Evolutionary conservation across 2,888 invertebrate species (phyloP), one percentile per base, ranked within the genome.

Genomic region (Brachynemurus nebulosus): DNA sequence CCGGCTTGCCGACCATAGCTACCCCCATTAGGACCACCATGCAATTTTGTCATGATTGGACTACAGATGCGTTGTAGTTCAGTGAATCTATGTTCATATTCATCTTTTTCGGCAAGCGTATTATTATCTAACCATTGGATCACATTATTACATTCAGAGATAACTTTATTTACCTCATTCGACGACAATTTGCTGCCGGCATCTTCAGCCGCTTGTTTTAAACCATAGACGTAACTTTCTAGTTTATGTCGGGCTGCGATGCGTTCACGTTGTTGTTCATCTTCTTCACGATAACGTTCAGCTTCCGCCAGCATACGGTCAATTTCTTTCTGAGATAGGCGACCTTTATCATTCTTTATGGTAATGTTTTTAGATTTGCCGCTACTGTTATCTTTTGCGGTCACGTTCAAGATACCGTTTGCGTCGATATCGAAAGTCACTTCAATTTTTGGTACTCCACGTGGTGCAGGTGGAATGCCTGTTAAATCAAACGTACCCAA

Each of bases 261-360:
- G 40, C 75, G 69, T 54, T 80, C 72, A 16, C 74, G 66, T 53
- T 81, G 80, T 54, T 72, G 72, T 48, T 79, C 78, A 54, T 83
- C 83, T 56, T 83, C 82, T 25, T 78, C 80, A 36, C 74, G 73
- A 62, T 80, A 85, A 42, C 64, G 68, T 55, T 85, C 84, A 0
- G 85, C 84, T 49, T 85, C 84, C 3, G 70, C 63, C 23, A 85
- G 64, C 85, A 85, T 86, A 47, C 78, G 69, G 50, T 88, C 85
- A 51, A 88, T 88, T 56, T 88, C 86, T 6, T 78, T 78, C 58
- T 86, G 83, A 14, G 83, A 82, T 39, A 88, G 66, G 5, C 86
- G 71, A 0, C 86, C 85, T 57, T 80, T 83, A 66, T 88, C 84
- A 64, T 86, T 86, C 59, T 81, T 82, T 51, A 88, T 88, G 44